Conservation (phyloP, 2,888 invertebrate species). For the Eupithecia abbreviata region DNA sequence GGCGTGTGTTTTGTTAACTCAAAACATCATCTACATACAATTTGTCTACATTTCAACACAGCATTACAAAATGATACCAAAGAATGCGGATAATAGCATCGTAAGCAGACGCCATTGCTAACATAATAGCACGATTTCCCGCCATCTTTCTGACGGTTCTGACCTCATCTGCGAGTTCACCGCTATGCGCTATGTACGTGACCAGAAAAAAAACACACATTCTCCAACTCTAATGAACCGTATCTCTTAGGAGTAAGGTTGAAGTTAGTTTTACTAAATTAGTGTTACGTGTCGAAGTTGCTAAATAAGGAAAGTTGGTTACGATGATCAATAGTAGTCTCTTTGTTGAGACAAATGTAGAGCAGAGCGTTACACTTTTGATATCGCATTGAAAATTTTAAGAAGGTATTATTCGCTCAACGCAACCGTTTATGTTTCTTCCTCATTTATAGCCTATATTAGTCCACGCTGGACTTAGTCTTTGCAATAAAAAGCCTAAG, state of each 20-base stretch:
- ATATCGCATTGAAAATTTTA: background rate
- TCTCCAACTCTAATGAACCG: slow-evolving; percentile 25
- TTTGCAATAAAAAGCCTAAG: no score
- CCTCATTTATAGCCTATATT: background rate
- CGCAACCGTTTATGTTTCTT: background rate
- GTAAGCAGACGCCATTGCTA: slow-evolving; percentile 45
- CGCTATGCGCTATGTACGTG: slow-evolving; percentile 66
- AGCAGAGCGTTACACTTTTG: background rate
- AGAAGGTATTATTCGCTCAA: background rate
- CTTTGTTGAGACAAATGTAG: slow-evolving; percentile 24
- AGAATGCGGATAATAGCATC: slow-evolving; percentile 38
- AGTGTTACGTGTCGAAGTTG: slow-evolving; percentile 40
- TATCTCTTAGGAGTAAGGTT: slow-evolving; percentile 30
- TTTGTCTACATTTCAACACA: background rate
- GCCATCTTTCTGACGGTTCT: slow-evolving; percentile 46
- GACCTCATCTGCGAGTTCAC: slow-evolving; percentile 65
- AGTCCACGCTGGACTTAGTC: no score
- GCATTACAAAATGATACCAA: slow-evolving; percentile 31
- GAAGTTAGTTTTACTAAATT: slow-evolving; percentile 11
- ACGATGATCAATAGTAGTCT: slow-evolving; percentile 29
- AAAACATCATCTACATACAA: background rate
- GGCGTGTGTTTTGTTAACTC: background rate
- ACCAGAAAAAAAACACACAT: slow-evolving; percentile 63
- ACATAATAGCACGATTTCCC: slow-evolving; percentile 48
- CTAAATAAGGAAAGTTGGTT: slow-evolving; percentile 42